Evolutionary conservation across 2,888 invertebrate genomes (phyloP), one percentile per base, ranked within the genome.

Genomic region (Aphidoletes aphidimyza): DNA sequence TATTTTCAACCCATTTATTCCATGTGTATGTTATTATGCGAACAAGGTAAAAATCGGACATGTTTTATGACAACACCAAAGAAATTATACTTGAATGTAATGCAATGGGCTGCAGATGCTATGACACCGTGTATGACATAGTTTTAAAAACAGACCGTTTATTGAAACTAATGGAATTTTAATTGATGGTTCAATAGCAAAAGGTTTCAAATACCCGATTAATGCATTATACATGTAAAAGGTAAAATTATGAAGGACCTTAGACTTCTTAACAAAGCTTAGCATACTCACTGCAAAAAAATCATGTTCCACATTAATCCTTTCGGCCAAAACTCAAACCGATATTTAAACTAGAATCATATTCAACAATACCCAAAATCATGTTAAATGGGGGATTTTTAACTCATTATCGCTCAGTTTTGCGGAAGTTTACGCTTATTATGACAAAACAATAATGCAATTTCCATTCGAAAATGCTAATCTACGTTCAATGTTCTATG

Each of bases 71-170:
- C 69, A 69, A 69, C 69, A 30, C 14, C 69, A 69, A 8, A 14
- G 69, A 69, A 69, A 69, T 69, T 69, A 34, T 69, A 34, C 69
- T 34, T 69, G 0, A 69, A 69, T 34, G 34, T n/a, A 69, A 69
- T 34, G 34, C 34, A 54, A 22, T 26, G n/a, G 14, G 11, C 30
- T 30, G 26, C 30, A 69, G 34, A 54, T 22, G 54, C 9, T 11
- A 17, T 47, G 47, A 19, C 11, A 47, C 17, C 17, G 8, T 47
- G n/a, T n/a, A n/a, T n/a, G n/a, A n/a, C n/a, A n/a, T n/a, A n/a
- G n/a, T n/a, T n/a, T n/a, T n/a, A n/a, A n/a, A n/a, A n/a, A n/a
- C n/a, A n/a, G n/a, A n/a, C n/a, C n/a, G n/a, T n/a, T n/a, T n/a
- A n/a, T n/a, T n/a, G n/a, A n/a, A n/a, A n/a, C n/a, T n/a, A n/a